Conservation (phyloP, 2,888 invertebrate genomes). For the Tenthredo livida region DNA sequence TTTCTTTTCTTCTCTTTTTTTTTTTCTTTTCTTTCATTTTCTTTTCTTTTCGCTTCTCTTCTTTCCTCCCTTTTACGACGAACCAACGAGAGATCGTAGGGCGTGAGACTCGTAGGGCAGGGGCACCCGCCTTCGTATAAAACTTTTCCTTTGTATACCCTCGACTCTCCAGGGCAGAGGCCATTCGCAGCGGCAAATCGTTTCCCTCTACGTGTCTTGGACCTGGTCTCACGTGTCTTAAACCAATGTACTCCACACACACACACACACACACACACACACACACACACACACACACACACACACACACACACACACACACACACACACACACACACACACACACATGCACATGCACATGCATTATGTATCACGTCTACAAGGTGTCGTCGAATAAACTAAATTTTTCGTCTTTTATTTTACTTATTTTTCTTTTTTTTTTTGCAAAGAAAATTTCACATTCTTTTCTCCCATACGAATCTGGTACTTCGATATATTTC, state of each 20-base stretch:
- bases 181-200: slow-evolving; percentile 40
- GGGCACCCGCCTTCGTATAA: not conserved
- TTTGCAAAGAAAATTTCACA: no score
- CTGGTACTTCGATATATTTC: not conserved
- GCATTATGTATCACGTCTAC: not conserved
- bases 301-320: no score
- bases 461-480: not conserved
- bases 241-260: not conserved
- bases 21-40: not conserved
- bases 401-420: not conserved
- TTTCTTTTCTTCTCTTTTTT: not conserved
- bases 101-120: slow-evolving; percentile 25
- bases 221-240: not conserved
- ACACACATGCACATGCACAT: not conserved
- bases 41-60: not conserved
- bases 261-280: no score
- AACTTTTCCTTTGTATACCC: slow-evolving; percentile 44
- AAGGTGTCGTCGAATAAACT: not conserved
- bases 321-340: no score
- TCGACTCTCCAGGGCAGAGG: slow-evolving; percentile 30
- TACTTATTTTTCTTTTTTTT: no score
- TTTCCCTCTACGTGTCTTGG: slow-evolving; percentile 24
- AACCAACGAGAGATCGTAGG: slow-evolving; percentile 9
- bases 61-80: not conserved
- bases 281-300: no score